Conservation (phyloP, 1,140 invertebrate genomes). For the Anadara kagoshimensis region DNA sequence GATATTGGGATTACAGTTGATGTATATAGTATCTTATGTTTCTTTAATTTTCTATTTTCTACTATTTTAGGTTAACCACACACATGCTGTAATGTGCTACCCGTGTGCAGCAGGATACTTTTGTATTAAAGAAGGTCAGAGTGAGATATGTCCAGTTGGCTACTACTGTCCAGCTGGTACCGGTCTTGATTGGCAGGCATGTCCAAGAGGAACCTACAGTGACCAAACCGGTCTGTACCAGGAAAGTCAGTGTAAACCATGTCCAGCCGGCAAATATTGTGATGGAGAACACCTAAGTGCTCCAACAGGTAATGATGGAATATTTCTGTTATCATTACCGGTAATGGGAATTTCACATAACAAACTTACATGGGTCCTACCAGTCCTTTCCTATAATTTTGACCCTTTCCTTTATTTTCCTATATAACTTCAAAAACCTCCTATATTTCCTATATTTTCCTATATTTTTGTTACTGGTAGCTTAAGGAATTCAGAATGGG, state of each 20-base stretch:
- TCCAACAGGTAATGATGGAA: conserved; percentile 55
- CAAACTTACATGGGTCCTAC: too few relatives aligned
- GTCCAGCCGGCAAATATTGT: conserved; percentile 66
- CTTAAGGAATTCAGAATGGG: too few relatives aligned
- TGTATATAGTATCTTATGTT: too few relatives aligned
- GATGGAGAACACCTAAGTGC: conserved; percentile 62
- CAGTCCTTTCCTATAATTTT: too few relatives aligned
- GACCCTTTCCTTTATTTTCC: too few relatives aligned
- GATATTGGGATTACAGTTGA: too few relatives aligned
- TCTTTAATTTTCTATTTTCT: too few relatives aligned
- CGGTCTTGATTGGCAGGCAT: conserved; percentile 63
- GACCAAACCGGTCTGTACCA: conserved; percentile 57
- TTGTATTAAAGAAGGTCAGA: conserved; percentile 58
- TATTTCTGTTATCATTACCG: too few relatives aligned
- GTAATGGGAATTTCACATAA: too few relatives aligned
- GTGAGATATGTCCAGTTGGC: conserved; percentile 58
- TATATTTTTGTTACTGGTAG: too few relatives aligned
- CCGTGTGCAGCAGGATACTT: conserved; percentile 68
- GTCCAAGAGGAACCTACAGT: conserved; percentile 70
- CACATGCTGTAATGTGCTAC: conserved; percentile 63
- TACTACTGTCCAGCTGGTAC: conserved; percentile 71
- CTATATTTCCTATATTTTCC: too few relatives aligned
- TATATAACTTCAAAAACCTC: too few relatives aligned
- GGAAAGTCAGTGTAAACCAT: conserved; percentile 65
- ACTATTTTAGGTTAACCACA: conserved; percentile 65